Evolutionary conservation across 2,113 vertebrate genomes (phyloP), one percentile per base, ranked within the genome.

Genomic region (Paedocypris sp.): DNA sequence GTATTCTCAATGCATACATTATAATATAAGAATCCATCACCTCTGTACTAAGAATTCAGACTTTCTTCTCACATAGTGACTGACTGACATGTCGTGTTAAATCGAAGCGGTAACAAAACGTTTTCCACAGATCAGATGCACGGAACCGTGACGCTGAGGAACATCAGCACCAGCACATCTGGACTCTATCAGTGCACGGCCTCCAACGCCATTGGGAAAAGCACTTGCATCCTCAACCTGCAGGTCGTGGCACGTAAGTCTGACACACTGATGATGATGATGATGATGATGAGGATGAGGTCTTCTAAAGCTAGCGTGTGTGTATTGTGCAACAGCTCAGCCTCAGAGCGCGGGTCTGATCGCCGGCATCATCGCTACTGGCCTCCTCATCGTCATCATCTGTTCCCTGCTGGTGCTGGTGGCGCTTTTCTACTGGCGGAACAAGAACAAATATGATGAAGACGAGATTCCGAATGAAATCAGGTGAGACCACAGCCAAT

Each of bases 401-500:
- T 95, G 89, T 63, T 83, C 88, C 60, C 81, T 90, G 19, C 75
- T 94, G 60, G 89, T 91, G 76, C 86, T 87, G 7, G 84, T 97
- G 46, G 85, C 85, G 2, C 85, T 98, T 22, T 93, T 92, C 82
- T 99, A 97, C 78, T 96, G 93, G 93, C 96, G 84, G 83, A 97
- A 89, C 74, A 97, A 91, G 85, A 91, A 95, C 76, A 93, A 90
- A 77, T 95, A 97, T 36, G 95, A 98, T 3, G 95, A 99, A 11
- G 95, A 99, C 48, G 95, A 99, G 73, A 93, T 98, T 66, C 94
- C 95, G 43, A 99, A 99, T 57, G 95, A 99, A 77, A 99, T 99
- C 88, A 92, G 94, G 95, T 98, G 74, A 18, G 4, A 10, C 11
- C 5, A 28, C 7, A 4, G n/a, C 3, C 11, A 5, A 2, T 26